These are phyloP conservation scores for Hoplostethus atlanticus DNA, from an alignment of 2,797 vertebrate species.

Conservation along the genomic window DNA sequence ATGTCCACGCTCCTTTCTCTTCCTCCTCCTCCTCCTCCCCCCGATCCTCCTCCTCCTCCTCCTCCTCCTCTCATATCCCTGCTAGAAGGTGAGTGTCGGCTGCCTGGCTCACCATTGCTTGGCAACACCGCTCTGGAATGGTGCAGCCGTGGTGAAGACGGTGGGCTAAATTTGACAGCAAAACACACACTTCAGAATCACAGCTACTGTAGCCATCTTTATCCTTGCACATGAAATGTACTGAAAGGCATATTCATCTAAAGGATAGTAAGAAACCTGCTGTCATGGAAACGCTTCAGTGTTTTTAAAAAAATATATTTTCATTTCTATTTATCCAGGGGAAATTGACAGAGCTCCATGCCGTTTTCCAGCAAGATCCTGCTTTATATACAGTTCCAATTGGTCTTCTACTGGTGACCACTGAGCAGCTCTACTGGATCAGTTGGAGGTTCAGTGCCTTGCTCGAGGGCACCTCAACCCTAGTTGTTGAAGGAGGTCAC, in stretches of 20 bases:
- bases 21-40: conserved; percentile 66
- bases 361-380: no score
- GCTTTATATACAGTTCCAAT: no score
- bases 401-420: background rate
- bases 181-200: conserved; percentile 21
- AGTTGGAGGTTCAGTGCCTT: no score
- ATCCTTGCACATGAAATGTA: background rate
- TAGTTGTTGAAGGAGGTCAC: no score
- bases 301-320: no score
- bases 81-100: conserved; percentile 60
- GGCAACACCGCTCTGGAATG: conserved; percentile 78
- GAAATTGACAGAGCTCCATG: no score
- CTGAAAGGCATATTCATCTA: background rate
- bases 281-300: no score
- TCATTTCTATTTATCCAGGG: no score
- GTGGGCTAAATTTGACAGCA: conserved; percentile 53
- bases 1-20: conserved; percentile 55
- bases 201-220: background rate
- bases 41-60: conserved; percentile 57
- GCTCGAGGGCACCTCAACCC: no score
- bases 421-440: no score
- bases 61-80: conserved; percentile 62
- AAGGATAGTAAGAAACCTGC: no score
- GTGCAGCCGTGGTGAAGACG: conserved; percentile 52
- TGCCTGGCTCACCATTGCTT: conserved; percentile 77